phyloP scores from a whole-genome alignment of 2,797 vertebrate species.

The Rhinella marina region DNA sequence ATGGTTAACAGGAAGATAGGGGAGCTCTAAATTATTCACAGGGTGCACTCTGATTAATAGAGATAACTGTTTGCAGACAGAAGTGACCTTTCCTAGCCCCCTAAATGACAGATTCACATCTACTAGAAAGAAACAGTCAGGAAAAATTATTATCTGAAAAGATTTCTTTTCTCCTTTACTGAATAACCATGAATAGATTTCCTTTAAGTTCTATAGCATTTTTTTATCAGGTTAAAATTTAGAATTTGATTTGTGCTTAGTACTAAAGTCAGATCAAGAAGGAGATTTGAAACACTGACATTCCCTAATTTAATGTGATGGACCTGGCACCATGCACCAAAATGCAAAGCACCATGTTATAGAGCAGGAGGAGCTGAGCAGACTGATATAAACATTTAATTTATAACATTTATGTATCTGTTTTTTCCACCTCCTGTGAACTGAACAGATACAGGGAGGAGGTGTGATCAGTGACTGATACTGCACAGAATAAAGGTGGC shows the following conservation, averaged over 20 bases:
- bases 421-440: too few species aligned
- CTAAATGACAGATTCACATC: slow-evolving; percentile 40
- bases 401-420: too few species aligned
- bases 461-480: too few species aligned
- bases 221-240: background rate
- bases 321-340: too few species aligned
- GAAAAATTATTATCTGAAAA: slow-evolving; percentile 40
- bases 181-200: slow-evolving; percentile 18
- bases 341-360: too few species aligned
- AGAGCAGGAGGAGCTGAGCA: too few species aligned
- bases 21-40: slow-evolving; percentile 51
- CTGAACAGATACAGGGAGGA: too few species aligned
- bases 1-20: slow-evolving; percentile 37
- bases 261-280: background rate
- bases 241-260: background rate
- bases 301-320: background rate
- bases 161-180: slow-evolving; percentile 7
- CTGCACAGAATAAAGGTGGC: too few species aligned
- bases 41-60: slow-evolving; percentile 50
- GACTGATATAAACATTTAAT: too few species aligned
- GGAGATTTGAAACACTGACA: background rate
- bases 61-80: slow-evolving; percentile 48
- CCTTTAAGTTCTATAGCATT: background rate
- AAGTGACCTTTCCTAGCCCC: slow-evolving; percentile 48
- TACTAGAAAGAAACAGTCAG: slow-evolving; percentile 39